phyloP scores from a whole-genome alignment of 2,888 invertebrate genomes.

The Branchipolynoe longqiensis region DNA sequence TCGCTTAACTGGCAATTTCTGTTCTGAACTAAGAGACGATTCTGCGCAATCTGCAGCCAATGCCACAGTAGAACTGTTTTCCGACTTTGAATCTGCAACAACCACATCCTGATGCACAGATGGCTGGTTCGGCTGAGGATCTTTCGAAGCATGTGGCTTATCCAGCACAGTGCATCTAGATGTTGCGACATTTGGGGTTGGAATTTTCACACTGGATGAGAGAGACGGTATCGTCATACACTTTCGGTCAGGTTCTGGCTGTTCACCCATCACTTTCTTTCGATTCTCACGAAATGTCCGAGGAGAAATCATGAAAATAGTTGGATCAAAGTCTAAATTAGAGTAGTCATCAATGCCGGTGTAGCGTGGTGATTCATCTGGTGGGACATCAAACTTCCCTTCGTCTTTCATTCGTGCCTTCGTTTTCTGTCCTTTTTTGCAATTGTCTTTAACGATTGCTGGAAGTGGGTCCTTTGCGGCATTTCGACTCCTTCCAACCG shows the following conservation, averaged over 20 bases:
- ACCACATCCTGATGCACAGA: background rate
- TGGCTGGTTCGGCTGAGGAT: background rate
- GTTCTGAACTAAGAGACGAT: no score
- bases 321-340: constrained; percentile 45
- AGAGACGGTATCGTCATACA: background rate
- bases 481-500: constrained; percentile 6
- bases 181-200: background rate
- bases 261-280: background rate
- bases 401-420: constrained; percentile 29
- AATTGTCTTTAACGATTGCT: background rate
- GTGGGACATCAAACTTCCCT: constrained; percentile 41
- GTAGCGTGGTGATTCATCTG: constrained; percentile 23
- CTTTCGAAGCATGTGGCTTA: background rate
- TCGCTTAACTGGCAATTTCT: background rate
- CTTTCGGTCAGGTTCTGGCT: background rate
- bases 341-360: constrained; percentile 46
- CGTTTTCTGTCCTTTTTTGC: background rate
- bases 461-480: constrained; percentile 44
- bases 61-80: no score
- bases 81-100: no score
- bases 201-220: background rate
- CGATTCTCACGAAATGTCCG: background rate
- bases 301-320: background rate
- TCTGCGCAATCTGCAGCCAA: background rate
- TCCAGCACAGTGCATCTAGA: background rate